These are phyloP conservation scores for Drosophila ercepeae DNA, from an alignment of 1,140 invertebrate species.

Conservation along the genomic window DNA sequence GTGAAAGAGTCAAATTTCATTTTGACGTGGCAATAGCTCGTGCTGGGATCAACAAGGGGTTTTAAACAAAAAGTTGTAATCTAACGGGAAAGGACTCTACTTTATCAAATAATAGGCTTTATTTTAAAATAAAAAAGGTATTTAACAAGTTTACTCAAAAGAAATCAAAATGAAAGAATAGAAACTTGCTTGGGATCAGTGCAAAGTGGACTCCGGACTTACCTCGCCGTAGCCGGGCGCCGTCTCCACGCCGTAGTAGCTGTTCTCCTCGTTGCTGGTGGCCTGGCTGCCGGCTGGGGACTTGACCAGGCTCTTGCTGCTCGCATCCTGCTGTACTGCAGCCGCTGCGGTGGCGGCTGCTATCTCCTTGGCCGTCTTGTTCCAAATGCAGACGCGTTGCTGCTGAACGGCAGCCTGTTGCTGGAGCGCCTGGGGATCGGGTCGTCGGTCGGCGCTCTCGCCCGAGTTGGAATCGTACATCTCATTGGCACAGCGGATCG, in stretches of 20 bases:
- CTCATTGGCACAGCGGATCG: conserved; percentile 83
- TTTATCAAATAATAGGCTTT: no score
- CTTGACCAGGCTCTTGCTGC: conserved; percentile 31
- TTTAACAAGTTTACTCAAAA: no score
- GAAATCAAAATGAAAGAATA: no score
- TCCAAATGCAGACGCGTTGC: conserved; percentile 89
- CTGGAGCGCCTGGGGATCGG: conserved; percentile 44
- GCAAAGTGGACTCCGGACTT: conserved; percentile 56
- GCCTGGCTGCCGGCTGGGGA: conserved; percentile 37
- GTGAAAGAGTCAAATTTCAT: conserved; percentile 84
- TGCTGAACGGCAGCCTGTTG: conserved; percentile 72
- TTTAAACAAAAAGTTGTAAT: neutral
- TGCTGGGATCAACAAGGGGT: conserved; percentile 34
- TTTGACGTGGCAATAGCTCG: conserved; percentile 75
- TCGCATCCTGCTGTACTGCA: conserved; percentile 54
- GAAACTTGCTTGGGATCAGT: conserved; percentile 7
- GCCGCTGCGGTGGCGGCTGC: conserved; percentile 75
- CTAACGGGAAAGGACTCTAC: no score
- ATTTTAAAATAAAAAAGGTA: neutral
- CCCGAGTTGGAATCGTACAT: conserved; percentile 82
- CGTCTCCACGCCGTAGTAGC: conserved; percentile 85
- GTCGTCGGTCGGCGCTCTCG: conserved; percentile 70
- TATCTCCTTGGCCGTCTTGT: conserved; percentile 73
- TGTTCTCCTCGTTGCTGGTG: conserved; percentile 77
- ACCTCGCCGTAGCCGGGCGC: conserved; percentile 85